Conservation (phyloP, 1,140 invertebrate species). For the Lordiphosa mommai region DNA sequence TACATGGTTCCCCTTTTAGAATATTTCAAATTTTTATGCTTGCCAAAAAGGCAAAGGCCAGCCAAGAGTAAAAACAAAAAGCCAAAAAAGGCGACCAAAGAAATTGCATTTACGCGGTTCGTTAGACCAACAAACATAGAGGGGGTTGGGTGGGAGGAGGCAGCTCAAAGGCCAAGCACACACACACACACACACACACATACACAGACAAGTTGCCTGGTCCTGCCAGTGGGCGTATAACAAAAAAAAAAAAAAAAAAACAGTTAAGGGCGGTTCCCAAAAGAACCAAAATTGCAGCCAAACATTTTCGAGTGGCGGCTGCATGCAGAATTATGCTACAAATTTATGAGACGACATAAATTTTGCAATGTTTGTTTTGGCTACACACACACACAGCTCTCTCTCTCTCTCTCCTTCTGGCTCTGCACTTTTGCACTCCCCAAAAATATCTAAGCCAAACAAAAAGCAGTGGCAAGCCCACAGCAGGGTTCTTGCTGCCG, state of each 20-base stretch:
- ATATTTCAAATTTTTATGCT: neutral
- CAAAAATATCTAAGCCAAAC: constrained; percentile 66
- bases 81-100: constrained; percentile 26
- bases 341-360: constrained; percentile 77
- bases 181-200: no score
- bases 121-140: constrained; percentile 67
- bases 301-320: constrained; percentile 70
- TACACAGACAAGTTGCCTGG: constrained; percentile 32
- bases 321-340: constrained; percentile 73
- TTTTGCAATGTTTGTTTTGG: constrained; percentile 76
- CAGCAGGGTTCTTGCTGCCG: constrained; percentile 29
- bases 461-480: constrained; percentile 27
- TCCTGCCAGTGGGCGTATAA: no score
- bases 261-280: constrained; percentile 25
- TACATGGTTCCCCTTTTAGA: neutral
- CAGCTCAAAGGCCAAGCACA: constrained; percentile 59
- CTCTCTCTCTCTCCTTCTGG: constrained; percentile 1
- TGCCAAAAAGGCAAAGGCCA: neutral
- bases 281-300: constrained; percentile 60
- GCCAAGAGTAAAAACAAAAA: neutral
- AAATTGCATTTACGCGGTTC: constrained; percentile 75
- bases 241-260: no score
- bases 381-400: constrained; percentile 39
- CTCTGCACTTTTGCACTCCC: neutral
- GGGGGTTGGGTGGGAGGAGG: constrained; percentile 11